Percentiles rank a stretch among this genome's conserved stretches.
These are phyloP conservation scores for Calephelis virginiensis DNA, from an alignment of 1,140 invertebrate genomes.

Conservation along the genomic window DNA sequence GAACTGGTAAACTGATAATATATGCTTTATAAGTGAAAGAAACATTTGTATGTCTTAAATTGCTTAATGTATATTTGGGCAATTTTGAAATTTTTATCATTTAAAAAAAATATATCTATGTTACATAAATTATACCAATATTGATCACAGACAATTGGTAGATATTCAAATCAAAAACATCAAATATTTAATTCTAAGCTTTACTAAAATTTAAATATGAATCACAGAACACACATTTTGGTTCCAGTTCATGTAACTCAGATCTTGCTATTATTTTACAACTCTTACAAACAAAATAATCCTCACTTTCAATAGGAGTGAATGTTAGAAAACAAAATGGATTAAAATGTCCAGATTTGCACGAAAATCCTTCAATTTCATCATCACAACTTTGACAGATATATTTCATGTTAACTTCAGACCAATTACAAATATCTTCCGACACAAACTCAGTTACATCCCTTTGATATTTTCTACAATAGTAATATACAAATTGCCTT, in stretches of 20 bases:
- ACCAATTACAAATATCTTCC: conserved; percentile 28
- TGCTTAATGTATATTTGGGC: too few relatives aligned
- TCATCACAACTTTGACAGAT: conserved; percentile 58
- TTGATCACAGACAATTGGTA: too few relatives aligned
- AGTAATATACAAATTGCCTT: conserved; percentile 51
- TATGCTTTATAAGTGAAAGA: too few relatives aligned
- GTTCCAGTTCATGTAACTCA: conserved; percentile 41
- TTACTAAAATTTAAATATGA: conserved; percentile 40
- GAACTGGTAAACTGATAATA: too few relatives aligned
- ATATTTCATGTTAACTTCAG: conserved; percentile 33
- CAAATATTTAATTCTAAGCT: too few relatives aligned
- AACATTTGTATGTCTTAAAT: too few relatives aligned
- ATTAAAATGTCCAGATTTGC: conserved; percentile 50
- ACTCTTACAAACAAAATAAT: conserved; percentile 52
- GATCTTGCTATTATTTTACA: conserved; percentile 42
- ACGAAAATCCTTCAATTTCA: conserved; percentile 46
- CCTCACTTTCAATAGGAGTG: conserved; percentile 46
- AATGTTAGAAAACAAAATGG: conserved; percentile 58
- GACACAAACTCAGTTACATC: conserved; percentile 30
- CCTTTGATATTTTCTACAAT: conserved; percentile 44
- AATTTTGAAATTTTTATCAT: too few relatives aligned
- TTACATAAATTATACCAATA: too few relatives aligned
- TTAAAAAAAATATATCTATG: too few relatives aligned
- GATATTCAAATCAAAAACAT: too few relatives aligned
- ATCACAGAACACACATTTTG: conserved; percentile 62